phyloP scores from a whole-genome alignment of 2,113 vertebrate species.

The Apistogramma diplotaenia region DNA sequence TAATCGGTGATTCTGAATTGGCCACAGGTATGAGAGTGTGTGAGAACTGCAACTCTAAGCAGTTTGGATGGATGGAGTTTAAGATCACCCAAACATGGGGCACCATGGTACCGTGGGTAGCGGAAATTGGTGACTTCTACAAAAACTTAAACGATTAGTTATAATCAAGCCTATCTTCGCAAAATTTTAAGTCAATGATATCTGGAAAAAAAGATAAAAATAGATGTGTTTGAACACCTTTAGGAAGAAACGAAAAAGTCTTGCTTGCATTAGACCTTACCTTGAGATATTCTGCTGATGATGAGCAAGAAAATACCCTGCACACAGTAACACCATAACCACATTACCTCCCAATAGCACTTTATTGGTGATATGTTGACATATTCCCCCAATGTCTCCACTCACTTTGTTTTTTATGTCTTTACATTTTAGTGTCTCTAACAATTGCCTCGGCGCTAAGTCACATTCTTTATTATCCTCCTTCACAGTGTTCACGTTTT shows the following conservation, averaged over 20 bases:
- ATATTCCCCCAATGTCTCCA: background rate
- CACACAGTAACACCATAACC: slow-evolving; percentile 42
- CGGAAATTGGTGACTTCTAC: too few relatives aligned
- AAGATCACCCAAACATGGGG: too few relatives aligned
- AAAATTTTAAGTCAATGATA: background rate
- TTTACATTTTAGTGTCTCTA: background rate
- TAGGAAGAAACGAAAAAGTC: background rate
- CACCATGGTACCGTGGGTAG: too few relatives aligned
- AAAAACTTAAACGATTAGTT: background rate
- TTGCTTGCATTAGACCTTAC: background rate
- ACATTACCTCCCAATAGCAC: slow-evolving; percentile 23
- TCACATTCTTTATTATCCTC: background rate
- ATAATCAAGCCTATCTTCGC: background rate
- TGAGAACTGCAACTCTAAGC: too few relatives aligned
- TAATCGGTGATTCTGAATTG: too few relatives aligned
- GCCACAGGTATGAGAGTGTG: too few relatives aligned
- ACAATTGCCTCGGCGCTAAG: background rate
- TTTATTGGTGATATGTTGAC: slow-evolving; percentile 31
- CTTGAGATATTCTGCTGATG: background rate
- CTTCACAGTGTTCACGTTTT: background rate
- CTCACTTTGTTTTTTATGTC: slow-evolving; percentile 11
- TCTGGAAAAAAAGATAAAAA: background rate
- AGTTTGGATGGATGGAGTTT: too few relatives aligned
- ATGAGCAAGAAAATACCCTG: slow-evolving; percentile 27
- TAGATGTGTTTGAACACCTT: background rate